phyloP scores from a whole-genome alignment of 2,113 vertebrate genomes.

The Protobothrops flavoviridis region DNA sequence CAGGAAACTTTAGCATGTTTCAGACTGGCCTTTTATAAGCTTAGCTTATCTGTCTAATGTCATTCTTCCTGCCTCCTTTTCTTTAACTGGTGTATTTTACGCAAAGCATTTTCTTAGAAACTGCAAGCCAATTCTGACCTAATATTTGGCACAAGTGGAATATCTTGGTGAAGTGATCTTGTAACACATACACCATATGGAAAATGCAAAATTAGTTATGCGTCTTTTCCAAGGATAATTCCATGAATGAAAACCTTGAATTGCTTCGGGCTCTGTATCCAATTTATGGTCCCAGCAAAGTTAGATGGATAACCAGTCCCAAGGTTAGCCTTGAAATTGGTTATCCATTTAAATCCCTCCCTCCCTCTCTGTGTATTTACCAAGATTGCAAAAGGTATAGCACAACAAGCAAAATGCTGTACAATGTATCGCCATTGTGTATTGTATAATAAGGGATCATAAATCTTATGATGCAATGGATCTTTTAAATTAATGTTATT shows the following conservation, averaged over 20 bases:
- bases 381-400: neutral
- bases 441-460: neutral
- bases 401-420: neutral
- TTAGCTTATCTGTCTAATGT: conserved; percentile 32
- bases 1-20: conserved; percentile 39
- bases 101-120: neutral
- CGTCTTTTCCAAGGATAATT: neutral
- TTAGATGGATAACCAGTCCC: neutral
- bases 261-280: neutral
- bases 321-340: neutral
- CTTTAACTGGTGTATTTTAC: neutral
- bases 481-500: neutral
- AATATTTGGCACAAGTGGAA: neutral
- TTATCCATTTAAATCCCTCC: neutral
- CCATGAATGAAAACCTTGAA: neutral
- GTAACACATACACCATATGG: neutral
- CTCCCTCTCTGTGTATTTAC: neutral
- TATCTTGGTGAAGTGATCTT: neutral
- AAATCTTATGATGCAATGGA: neutral
- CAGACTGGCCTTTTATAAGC: conserved; percentile 51
- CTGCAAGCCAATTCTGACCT: neutral
- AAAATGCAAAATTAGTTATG: neutral
- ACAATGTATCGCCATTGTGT: neutral
- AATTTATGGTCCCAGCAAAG: neutral
- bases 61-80: neutral